Evolutionary conservation across 2,113 vertebrate species (phyloP).

Genomic region (Megaleporinus macrocephalus): DNA sequence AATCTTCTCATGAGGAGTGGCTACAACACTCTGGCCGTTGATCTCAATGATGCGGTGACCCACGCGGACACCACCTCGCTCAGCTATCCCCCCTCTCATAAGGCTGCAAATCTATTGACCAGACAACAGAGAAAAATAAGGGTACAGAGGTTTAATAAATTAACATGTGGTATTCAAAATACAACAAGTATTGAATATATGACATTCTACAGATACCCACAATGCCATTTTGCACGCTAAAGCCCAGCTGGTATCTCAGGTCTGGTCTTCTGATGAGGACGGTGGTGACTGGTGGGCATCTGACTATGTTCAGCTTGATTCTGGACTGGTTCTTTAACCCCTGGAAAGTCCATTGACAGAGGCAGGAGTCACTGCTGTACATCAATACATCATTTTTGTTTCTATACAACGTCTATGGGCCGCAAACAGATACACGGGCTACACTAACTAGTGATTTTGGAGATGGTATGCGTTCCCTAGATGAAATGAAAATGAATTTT

Average conservation of each 20-base stretch:
- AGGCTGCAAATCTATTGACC: slow-evolving; percentile 92
- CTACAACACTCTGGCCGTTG: slow-evolving; percentile 95
- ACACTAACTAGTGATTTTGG: background rate
- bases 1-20: slow-evolving; percentile 95
- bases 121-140: background rate
- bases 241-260: slow-evolving; percentile 94
- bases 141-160: background rate
- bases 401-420: background rate
- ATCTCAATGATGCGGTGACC: slow-evolving; percentile 98
- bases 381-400: background rate
- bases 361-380: background rate
- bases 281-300: slow-evolving; percentile 96
- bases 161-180: background rate
- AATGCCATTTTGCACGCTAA: slow-evolving; percentile 97
- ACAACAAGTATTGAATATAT: background rate
- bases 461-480: too few relatives aligned
- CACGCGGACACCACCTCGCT: slow-evolving; percentile 94
- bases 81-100: slow-evolving; percentile 96
- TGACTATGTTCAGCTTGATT: slow-evolving; percentile 93
- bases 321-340: slow-evolving; percentile 93
- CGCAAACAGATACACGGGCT: too few relatives aligned
- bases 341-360: slow-evolving; percentile 65
- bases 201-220: slow-evolving; percentile 76
- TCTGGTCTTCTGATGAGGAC: slow-evolving; percentile 95
- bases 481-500: background rate